Conservation (phyloP, 2,888 invertebrate species). For the Eueremaeus valkanovi region DNA sequence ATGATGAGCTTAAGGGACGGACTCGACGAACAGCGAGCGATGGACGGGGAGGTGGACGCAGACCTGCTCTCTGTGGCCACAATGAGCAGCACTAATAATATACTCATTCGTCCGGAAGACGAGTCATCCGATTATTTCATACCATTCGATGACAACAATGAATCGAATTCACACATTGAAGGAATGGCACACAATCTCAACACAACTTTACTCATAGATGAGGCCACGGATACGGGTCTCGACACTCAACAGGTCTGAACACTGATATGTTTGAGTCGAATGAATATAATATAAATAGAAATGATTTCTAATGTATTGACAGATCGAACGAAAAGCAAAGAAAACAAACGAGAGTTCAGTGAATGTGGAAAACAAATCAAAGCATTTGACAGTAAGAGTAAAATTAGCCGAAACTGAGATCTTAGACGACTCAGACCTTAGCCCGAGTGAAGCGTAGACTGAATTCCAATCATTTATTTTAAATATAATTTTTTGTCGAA, state of each 20-base stretch:
- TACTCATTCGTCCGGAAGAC: conserved; percentile 8
- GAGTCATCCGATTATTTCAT: neutral
- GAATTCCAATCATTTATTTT: neutral
- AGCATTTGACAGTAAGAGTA: neutral
- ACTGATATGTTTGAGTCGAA: no score
- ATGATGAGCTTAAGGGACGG: conserved; percentile 25
- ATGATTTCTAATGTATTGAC: neutral
- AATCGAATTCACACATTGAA: neutral
- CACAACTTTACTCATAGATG: neutral
- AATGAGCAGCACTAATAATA: neutral
- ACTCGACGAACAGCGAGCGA: conserved; percentile 24
- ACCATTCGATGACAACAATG: neutral
- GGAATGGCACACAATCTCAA: neutral
- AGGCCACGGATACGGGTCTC: neutral
- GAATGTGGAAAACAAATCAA: neutral
- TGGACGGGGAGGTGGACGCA: conserved; percentile 20
- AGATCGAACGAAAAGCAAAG: neutral
- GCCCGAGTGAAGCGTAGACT: neutral
- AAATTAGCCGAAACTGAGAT: conserved; percentile 17
- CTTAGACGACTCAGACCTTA: neutral
- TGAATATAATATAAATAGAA: neutral
- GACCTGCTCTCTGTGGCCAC: conserved; percentile 30
- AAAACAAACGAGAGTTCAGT: neutral
- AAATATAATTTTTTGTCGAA: neutral
- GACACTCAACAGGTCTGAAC: neutral